Evolutionary conservation across 2,113 vertebrate genomes (phyloP), one percentile per base, ranked within the genome.

Genomic region (Electrona antarctica): DNA sequence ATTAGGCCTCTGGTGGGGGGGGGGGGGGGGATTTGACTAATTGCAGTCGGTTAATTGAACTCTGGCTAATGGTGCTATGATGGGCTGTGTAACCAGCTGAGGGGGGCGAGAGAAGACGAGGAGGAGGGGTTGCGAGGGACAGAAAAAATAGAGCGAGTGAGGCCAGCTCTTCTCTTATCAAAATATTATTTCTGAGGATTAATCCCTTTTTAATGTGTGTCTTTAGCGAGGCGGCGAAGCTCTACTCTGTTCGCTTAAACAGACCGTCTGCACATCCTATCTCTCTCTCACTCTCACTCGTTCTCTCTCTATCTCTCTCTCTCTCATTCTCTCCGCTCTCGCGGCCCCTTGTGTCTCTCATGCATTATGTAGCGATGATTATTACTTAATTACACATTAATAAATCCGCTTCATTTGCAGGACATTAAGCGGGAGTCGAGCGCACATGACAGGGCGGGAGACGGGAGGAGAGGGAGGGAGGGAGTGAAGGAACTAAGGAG

Each of bases 371-470:
- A 93, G 92, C 75, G 85, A 93, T 92, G 91, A 94, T 93, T 93
- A 94, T 93, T 92, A 93, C 93, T 94, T 94, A 93, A 94, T 93
- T 93, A 93, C 90, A 92, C 91, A 94, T 94, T 93, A 93, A 94
- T 93, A 93, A 94, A 92, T 93, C 93, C 84, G 87, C 93, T 93
- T 93, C 91, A 94, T 94, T 94, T 93, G 89, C 90, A 91, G 93
- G 91, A 94, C 93, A 92, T 93, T 93, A 93, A 93, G 90, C 81
- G 87, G 85, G 87, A 90, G 90, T 85, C 82, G 92, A 92, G 91
- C 82, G 73, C 87, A 89, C 88, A 87, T 90, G 89, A 93, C 88
- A 76, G 65, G 48, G 48, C 87, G 84, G 79, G 85, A 71, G 71
- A 69, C 60, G 81, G 45, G 60, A 54, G 13, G 64, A 29, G 69